These are phyloP conservation scores for Musca domestica DNA, from an alignment of 1,140 invertebrate genomes.

Conservation along the genomic window DNA sequence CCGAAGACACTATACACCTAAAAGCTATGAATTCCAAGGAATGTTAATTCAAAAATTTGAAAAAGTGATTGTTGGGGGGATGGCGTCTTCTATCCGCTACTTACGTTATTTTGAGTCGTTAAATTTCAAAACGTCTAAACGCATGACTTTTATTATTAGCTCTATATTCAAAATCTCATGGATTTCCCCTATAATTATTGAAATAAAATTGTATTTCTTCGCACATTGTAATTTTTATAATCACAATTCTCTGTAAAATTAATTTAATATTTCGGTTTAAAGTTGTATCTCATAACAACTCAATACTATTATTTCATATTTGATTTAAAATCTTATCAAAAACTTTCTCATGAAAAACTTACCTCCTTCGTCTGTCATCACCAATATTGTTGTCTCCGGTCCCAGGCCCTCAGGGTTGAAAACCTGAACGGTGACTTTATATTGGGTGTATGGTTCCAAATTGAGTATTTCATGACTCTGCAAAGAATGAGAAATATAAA, in stretches of 20 bases:
- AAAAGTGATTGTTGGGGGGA: no score
- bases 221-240: no score
- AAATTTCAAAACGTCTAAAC: no score
- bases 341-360: conserved; percentile 53
- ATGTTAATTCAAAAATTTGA: no score
- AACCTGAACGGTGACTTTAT: conserved; percentile 72
- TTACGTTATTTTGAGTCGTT: no score
- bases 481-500: conserved; percentile 33
- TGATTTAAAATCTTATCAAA: not conserved
- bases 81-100: no score
- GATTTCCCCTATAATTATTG: no score
- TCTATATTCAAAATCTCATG: no score
- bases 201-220: no score
- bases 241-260: not conserved
- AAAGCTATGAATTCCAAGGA: no score
- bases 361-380: conserved; percentile 81
- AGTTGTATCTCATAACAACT: not conserved
- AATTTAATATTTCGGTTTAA: not conserved
- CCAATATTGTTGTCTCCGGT: conserved; percentile 68
- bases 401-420: conserved; percentile 74
- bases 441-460: conserved; percentile 72
- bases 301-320: not conserved
- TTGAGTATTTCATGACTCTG: conserved; percentile 71
- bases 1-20: no score
- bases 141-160: no score